phyloP scores from a whole-genome alignment of 2,888 invertebrate species.

The Drosophila cognata region DNA sequence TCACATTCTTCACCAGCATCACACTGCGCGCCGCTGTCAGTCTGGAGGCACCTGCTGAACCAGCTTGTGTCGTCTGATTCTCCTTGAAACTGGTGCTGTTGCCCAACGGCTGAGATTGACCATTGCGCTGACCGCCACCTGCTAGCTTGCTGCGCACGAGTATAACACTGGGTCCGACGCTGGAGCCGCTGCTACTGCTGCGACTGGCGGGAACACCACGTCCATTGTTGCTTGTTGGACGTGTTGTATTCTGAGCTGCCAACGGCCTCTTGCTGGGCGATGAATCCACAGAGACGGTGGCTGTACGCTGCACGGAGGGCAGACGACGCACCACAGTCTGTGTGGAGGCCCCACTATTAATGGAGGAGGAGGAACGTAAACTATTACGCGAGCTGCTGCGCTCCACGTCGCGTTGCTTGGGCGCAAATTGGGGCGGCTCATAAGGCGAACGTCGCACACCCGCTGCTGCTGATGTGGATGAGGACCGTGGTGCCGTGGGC shows the following conservation, averaged over 20 bases:
- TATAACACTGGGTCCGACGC: conserved; percentile 86
- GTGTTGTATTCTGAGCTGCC: conserved; percentile 86
- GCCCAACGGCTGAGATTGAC: conserved; percentile 53
- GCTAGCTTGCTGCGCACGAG: conserved; percentile 70
- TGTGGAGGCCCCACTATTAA: conserved; percentile 92
- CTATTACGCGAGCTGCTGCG: conserved; percentile 92
- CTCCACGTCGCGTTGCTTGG: conserved; percentile 87
- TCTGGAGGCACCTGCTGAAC: conserved; percentile 44
- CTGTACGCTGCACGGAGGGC: conserved; percentile 82
- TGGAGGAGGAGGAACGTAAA: conserved; percentile 92
- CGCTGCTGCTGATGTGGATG: conserved; percentile 35
- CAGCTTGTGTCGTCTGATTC: conserved; percentile 74
- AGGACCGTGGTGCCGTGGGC: conserved; percentile 85
- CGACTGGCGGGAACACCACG: conserved; percentile 87
- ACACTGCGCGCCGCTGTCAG: conserved; percentile 77
- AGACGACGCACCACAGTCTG: conserved; percentile 92
- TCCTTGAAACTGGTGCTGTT: conserved; percentile 85
- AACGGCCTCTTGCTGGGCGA: conserved; percentile 86
- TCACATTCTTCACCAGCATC: conserved; percentile 79
- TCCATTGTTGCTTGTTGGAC: conserved; percentile 52
- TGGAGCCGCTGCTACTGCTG: conserved; percentile 87
- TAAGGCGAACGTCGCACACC: conserved; percentile 42
- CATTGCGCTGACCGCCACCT: conserved; percentile 36
- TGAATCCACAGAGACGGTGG: conserved; percentile 83
- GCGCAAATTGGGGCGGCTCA: conserved; percentile 48